Evolutionary conservation across 2,888 invertebrate species (phyloP).

Genomic region (Phasia obesa): DNA sequence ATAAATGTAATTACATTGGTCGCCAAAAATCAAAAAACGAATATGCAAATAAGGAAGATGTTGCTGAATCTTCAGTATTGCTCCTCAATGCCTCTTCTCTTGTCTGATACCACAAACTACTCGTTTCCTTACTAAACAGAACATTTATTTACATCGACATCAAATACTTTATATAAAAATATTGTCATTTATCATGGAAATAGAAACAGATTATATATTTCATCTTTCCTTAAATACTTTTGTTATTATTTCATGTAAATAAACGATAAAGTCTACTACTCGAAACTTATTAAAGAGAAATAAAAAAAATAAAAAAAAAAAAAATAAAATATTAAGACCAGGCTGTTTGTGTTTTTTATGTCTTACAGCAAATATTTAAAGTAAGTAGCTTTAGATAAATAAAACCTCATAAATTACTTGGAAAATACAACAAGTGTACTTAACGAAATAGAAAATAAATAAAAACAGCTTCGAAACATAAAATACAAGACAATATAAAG

Average conservation of each 20-base stretch:
- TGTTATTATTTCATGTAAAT: slow-evolving; percentile 41
- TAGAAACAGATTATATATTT: slow-evolving; percentile 41
- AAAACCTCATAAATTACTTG: slow-evolving; percentile 68
- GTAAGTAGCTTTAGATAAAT: slow-evolving; percentile 56
- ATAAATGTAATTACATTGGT: too few relatives aligned
- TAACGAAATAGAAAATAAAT: slow-evolving; percentile 68
- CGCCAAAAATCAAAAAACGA: too few relatives aligned
- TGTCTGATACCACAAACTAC: too few relatives aligned
- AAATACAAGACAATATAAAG: slow-evolving; percentile 14
- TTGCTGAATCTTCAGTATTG: too few relatives aligned
- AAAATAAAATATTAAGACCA: slow-evolving; percentile 42
- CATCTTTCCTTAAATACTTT: not conserved
- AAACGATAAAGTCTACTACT: slow-evolving; percentile 48
- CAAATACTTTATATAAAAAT: slow-evolving; percentile 31
- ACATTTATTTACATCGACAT: slow-evolving; percentile 6
- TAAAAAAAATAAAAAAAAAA: slow-evolving; percentile 23
- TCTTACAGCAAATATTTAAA: slow-evolving; percentile 8
- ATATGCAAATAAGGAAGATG: too few relatives aligned
- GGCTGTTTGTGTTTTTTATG: slow-evolving; percentile 18
- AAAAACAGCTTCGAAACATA: slow-evolving; percentile 35
- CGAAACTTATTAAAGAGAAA: slow-evolving; percentile 11
- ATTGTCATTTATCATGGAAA: slow-evolving; percentile 36
- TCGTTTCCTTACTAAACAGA: not conserved
- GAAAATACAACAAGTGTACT: slow-evolving; percentile 55
- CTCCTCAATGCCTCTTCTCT: too few relatives aligned